Base-by-base conservation (phyloP, 2,113 vertebrate species). In the Heterotis niloticus region DNA sequence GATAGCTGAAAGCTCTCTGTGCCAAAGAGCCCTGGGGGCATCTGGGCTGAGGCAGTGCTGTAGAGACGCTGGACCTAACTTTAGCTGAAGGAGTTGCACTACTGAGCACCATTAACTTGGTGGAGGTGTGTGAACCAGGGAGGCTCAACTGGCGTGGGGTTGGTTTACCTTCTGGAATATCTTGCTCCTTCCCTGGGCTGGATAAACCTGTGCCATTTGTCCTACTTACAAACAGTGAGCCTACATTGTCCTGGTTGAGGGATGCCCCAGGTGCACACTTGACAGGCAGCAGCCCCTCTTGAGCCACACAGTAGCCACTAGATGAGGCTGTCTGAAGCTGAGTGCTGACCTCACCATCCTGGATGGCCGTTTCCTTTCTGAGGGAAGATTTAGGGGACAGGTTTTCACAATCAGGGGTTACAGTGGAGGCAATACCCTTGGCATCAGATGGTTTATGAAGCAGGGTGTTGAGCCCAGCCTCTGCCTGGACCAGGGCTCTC, bases 251-350 rank as follows among this genome's bases (percentile, higher is more conserved):
- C 84, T 97, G 95, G 85, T 95, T 97, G 59, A 91, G 87, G 0
- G 94, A 97, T 83, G 92, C 91, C 70, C 89, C 86, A 24, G 72
- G 14, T 17, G 87, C 87, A 10, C 90, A 87, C n/a, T 80, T 87
- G 85, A 88, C 93, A 77, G 95, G 86, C 24, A 86, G 66, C 0
- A 95, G 93, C 0, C 89, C 91, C 0, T 89, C 86, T 64, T 90
- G 93, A 14, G 90, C 81, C 83, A 91, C 91, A 29, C 89, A 90
- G 5, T 88, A 89, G 73, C 84, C 86, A 69, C 83, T 62, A 64
- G 92, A 93, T 93, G 97, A 95, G 74, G 96, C 95, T 0, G 91
- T 94, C 82, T 96, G 95, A 5, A 98, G 92, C 86, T 98, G 96
- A 0, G 92, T 81, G 81, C 96, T 96, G 82, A 97, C 88, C 85